These are phyloP conservation scores for Balaenoptera acutorostrata DNA, from an alignment of 2,113 vertebrate genomes.

Conservation along the genomic window DNA sequence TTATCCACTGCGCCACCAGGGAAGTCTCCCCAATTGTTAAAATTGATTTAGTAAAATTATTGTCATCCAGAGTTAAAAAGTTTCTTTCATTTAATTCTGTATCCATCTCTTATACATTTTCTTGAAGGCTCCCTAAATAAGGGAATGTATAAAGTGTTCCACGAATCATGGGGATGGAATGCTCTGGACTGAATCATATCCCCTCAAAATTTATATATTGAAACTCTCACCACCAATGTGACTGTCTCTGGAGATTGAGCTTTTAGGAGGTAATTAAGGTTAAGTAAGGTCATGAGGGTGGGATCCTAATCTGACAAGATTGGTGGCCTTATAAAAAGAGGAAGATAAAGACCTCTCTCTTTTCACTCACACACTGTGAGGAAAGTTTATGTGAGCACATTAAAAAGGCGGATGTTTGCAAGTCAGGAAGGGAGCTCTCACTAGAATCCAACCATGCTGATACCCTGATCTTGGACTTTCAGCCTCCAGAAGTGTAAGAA, in stretches of 20 bases:
- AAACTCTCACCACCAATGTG: neutral
- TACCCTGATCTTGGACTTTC: neutral
- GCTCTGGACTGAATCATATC: neutral
- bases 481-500: neutral
- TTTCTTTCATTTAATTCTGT: neutral
- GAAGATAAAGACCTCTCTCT: neutral
- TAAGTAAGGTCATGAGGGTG: neutral
- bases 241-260: neutral
- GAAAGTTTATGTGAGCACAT: neutral
- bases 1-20: too few relatives aligned
- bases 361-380: neutral
- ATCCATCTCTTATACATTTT: neutral
- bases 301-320: neutral
- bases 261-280: neutral
- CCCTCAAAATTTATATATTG: neutral
- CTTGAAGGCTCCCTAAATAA: neutral
- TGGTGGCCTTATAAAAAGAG: neutral
- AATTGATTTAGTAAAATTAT: neutral
- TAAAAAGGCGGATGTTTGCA: neutral
- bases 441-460: neutral
- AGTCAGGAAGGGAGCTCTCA: neutral
- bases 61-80: neutral
- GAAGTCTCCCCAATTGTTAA: neutral
- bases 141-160: neutral
- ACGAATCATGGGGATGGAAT: neutral